Conservation (phyloP, 2,113 vertebrate species). For the Tyto alba region DNA sequence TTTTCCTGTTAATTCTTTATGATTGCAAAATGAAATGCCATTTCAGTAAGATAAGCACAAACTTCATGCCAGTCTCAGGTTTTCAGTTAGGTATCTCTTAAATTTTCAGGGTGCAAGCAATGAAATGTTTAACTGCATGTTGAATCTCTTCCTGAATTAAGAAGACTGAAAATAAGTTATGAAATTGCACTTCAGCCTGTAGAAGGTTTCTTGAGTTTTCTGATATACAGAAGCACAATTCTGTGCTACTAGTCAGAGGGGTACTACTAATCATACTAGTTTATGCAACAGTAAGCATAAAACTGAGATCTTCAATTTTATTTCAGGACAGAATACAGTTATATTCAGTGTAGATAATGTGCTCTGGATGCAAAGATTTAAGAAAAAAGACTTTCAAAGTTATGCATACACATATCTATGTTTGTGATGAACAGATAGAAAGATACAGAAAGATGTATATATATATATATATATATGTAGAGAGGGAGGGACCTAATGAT, state of each 20-base stretch:
- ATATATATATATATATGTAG: too few relatives aligned
- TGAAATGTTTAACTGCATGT: background rate
- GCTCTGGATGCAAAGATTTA: background rate
- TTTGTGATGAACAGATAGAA: background rate
- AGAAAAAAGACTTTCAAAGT: background rate
- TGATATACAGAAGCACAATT: background rate
- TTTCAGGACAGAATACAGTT: background rate
- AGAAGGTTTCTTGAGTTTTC: background rate
- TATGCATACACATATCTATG: too few relatives aligned
- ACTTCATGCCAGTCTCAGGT: background rate
- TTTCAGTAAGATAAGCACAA: background rate
- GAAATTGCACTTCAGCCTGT: background rate
- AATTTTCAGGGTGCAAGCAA: background rate
- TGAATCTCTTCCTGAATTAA: background rate
- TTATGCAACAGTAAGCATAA: background rate
- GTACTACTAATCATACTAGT: background rate
- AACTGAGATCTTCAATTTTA: background rate
- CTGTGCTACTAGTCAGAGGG: background rate
- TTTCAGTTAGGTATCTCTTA: background rate
- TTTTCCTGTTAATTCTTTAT: background rate
- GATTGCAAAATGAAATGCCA: background rate
- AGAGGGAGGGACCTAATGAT: background rate
- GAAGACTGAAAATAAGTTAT: background rate
- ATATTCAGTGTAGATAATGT: background rate
- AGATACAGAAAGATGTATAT: too few relatives aligned